These are phyloP conservation scores for Vidua chalybeata DNA, from an alignment of 2,113 vertebrate genomes.

Conservation along the genomic window DNA sequence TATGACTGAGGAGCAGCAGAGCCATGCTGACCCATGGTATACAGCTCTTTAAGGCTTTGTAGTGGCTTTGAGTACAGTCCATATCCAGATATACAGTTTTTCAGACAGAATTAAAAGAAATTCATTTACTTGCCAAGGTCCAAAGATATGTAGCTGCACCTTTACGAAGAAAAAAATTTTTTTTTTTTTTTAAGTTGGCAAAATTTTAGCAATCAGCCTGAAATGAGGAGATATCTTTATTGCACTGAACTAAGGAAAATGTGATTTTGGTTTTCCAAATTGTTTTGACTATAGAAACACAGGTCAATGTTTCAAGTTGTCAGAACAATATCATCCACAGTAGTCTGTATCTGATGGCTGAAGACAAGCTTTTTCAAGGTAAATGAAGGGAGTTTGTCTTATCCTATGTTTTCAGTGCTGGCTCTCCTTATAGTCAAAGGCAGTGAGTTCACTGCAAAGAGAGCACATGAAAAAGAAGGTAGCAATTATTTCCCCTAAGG, in stretches of 20 bases:
- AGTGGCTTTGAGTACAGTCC: not conserved
- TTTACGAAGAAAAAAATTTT: not conserved
- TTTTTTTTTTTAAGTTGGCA: not conserved
- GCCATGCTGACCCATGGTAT: not conserved
- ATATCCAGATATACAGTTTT: not conserved
- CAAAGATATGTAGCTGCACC: not conserved
- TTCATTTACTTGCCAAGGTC: not conserved
- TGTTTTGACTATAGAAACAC: not conserved
- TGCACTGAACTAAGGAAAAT: not conserved
- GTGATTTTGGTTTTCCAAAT: not conserved
- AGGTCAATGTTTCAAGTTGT: slow-evolving; percentile 1
- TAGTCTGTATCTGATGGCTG: not conserved
- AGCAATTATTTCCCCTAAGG: slow-evolving; percentile 16
- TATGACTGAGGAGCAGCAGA: not conserved
- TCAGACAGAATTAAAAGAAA: not conserved
- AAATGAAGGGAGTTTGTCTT: not conserved
- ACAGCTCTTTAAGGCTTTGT: not conserved
- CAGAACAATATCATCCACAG: not conserved
- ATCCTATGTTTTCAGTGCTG: not conserved
- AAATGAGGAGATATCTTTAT: not conserved
- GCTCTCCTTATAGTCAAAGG: not conserved
- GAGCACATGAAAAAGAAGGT: not conserved
- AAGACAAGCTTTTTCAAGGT: not conserved
- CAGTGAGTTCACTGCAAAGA: not conserved
- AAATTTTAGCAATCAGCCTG: not conserved